These are phyloP conservation scores for Bombus waltoni DNA, from an alignment of 1,140 invertebrate species.

Conservation along the genomic window DNA sequence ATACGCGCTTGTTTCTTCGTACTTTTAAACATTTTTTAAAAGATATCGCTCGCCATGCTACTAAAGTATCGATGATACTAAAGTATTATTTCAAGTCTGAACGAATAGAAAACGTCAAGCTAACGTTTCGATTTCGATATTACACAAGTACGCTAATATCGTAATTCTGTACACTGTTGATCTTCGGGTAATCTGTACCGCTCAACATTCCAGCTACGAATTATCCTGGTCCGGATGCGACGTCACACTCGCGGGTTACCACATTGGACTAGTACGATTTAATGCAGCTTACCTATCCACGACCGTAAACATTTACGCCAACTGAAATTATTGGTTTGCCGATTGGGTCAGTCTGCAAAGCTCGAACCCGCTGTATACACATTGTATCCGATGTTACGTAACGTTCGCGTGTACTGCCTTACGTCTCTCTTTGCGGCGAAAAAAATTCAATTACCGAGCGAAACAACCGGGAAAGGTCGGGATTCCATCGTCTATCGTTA, in stretches of 20 bases:
- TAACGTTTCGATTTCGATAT: not conserved
- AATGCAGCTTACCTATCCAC: slow-evolving; percentile 51
- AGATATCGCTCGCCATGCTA: no score
- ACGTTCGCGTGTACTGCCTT: not conserved
- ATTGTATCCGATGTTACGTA: not conserved
- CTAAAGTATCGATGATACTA: no score
- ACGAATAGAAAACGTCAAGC: not conserved
- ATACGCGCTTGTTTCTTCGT: no score
- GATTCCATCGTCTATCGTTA: slow-evolving; percentile 11
- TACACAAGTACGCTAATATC: not conserved
- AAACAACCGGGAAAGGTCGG: not conserved
- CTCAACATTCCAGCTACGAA: slow-evolving; percentile 23
- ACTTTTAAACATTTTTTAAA: no score
- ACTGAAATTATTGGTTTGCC: slow-evolving; percentile 54
- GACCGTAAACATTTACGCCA: slow-evolving; percentile 49
- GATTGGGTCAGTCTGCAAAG: not conserved
- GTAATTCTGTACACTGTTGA: not conserved
- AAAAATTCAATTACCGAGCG: slow-evolving; percentile 17
- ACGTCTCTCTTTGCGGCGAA: not conserved
- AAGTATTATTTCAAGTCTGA: not conserved
- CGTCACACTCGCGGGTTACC: slow-evolving; percentile 41
- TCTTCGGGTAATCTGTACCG: not conserved
- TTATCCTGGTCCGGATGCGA: slow-evolving; percentile 40
- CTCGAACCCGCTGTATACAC: not conserved
- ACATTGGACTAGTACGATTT: slow-evolving; percentile 35